Conservation (phyloP, 2,113 vertebrate genomes). For the Corydoras sp. region DNA sequence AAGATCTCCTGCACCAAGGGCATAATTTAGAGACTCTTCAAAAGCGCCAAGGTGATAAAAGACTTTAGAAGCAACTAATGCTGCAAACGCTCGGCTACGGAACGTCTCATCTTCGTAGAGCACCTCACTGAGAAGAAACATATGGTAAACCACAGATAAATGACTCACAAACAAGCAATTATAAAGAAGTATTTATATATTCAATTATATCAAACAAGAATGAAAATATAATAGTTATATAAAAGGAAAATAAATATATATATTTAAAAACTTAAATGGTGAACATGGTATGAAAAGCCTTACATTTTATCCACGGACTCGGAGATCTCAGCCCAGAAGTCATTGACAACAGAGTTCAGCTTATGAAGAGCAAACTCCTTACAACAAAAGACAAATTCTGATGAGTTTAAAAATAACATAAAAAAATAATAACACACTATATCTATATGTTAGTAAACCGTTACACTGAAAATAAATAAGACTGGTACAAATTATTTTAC, state of each 20-base stretch:
- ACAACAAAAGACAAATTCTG: constrained; percentile 36
- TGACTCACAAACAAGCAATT: no score
- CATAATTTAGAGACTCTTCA: constrained; percentile 97
- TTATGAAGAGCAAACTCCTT: constrained; percentile 98
- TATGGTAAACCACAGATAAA: no score
- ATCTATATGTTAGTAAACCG: neutral
- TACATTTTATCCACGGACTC: constrained; percentile 99
- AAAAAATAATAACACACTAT: neutral
- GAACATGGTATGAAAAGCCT: constrained; percentile 47
- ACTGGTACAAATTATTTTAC: no score
- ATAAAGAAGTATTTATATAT: no score
- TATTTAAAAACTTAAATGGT: no score
- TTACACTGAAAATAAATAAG: no score
- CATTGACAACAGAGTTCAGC: constrained; percentile 91
- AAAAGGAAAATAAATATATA: no score
- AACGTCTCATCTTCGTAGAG: constrained; percentile 97
- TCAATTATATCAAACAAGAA: no score
- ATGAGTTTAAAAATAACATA: constrained; percentile 6
- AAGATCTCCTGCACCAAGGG: constrained; percentile 94
- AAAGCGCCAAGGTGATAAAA: constrained; percentile 98
- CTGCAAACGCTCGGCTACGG: constrained; percentile 90
- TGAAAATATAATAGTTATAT: no score
- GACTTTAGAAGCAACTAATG: constrained; percentile 95
- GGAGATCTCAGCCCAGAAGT: constrained; percentile 99
- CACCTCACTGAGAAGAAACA: constrained; percentile 77